Conservation (phyloP, 2,888 invertebrate genomes). For the Endomychus coccineus region DNA sequence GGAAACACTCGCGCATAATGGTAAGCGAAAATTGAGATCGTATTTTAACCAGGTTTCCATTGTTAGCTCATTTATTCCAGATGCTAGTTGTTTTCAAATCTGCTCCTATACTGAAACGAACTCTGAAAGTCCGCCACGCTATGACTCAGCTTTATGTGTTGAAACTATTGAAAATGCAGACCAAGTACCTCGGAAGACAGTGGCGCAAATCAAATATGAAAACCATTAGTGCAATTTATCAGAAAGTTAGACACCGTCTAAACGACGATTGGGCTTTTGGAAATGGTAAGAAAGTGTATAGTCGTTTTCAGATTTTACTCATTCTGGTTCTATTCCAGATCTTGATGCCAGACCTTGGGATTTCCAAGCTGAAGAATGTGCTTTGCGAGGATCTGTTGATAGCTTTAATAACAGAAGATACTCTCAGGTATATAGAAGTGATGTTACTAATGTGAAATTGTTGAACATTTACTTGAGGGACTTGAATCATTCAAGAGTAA, state of each 20-base stretch:
- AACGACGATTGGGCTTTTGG: conserved; percentile 99
- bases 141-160: conserved; percentile 97
- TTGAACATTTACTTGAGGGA: conserved; percentile 1
- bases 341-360: conserved; percentile 97
- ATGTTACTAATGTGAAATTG: conserved; percentile 24
- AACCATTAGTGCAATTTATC: conserved; percentile 97
- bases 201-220: conserved; percentile 99
- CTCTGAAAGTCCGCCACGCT: conserved; percentile 90
- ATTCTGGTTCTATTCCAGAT: conserved; percentile 47
- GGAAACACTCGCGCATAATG: conserved; percentile 99
- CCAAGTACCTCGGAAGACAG: conserved; percentile 95
- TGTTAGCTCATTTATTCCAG: conserved; percentile 20
- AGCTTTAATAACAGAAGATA: conserved; percentile 93
- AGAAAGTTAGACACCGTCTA: conserved; percentile 89
- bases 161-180: conserved; percentile 98
- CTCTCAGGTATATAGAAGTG: conserved; percentile 26
- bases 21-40: too few relatives aligned
- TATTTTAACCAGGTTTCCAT: conserved; percentile 1
- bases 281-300: conserved; percentile 55
- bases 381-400: conserved; percentile 88
- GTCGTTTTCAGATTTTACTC: not conserved
- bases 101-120: conserved; percentile 94
- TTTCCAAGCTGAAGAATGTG: conserved; percentile 95
- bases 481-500: conserved; percentile 6
- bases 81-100: conserved; percentile 99